A percentile compares a stretch with the other conserved stretches of the same genome.
Conservation (phyloP, 2,113 vertebrate genomes). For the Austrofundulus limnaeus region DNA sequence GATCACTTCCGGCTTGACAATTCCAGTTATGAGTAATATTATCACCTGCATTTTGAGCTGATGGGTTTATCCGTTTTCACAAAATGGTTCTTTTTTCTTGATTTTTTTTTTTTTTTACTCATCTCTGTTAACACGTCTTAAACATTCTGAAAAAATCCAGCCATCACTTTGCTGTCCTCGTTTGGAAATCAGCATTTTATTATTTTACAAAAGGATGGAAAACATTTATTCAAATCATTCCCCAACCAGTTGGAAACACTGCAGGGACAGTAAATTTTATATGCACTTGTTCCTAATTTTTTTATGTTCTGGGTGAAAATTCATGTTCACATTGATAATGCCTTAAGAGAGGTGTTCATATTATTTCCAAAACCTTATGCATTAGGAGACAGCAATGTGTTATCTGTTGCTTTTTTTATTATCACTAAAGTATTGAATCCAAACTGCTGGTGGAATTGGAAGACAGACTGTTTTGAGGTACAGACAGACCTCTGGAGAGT, state of each 20-base stretch:
- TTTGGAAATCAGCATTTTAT: not conserved
- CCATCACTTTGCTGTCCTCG: not conserved
- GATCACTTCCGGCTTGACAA: no score
- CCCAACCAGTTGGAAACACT: not conserved
- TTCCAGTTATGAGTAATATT: no score
- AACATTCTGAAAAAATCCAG: not conserved
- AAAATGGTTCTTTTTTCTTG: no score
- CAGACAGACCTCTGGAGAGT: not conserved
- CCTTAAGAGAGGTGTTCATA: not conserved
- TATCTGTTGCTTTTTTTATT: not conserved
- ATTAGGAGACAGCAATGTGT: not conserved
- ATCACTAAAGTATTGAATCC: not conserved
- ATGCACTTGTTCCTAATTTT: not conserved
- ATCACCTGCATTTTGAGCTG: no score
- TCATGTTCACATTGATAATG: not conserved
- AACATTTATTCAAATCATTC: no score
- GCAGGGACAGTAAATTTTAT: no score
- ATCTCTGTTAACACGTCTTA: no score
- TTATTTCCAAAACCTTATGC: not conserved
- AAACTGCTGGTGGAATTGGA: not conserved
- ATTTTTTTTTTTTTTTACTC: no score
- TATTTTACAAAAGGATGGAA: no score
- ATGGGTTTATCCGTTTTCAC: not conserved
- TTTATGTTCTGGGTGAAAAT: not conserved
- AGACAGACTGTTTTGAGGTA: constrained; percentile 2